Percentiles rank a stretch among this genome's conserved stretches.
These are phyloP conservation scores for Zaprionus lineosus DNA, from an alignment of 2,888 invertebrate genomes.

Conservation along the genomic window DNA sequence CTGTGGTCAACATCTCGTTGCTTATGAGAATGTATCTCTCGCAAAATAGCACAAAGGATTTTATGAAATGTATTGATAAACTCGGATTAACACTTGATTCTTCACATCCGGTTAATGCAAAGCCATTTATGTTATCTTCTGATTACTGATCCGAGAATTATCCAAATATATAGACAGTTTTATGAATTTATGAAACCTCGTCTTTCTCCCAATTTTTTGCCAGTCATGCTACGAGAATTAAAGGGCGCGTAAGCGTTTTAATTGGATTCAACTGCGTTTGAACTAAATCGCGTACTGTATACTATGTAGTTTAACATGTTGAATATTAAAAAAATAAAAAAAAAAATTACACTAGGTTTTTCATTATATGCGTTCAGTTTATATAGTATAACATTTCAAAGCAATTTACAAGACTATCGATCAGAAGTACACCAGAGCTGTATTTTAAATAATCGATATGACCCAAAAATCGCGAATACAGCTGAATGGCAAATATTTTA, in stretches of 20 bases:
- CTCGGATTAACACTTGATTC: constrained; percentile 95
- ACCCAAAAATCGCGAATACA: neutral
- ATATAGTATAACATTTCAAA: constrained; percentile 53
- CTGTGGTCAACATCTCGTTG: constrained; percentile 52
- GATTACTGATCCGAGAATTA: no score
- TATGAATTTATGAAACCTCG: constrained; percentile 97
- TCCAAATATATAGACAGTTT: constrained; percentile 92
- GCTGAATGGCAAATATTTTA: constrained; percentile 1
- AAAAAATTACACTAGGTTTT: constrained; percentile 48
- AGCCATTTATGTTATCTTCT: neutral
- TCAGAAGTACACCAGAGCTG: neutral
- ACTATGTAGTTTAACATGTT: constrained; percentile 41
- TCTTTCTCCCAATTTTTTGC: constrained; percentile 94
- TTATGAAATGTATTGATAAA: constrained; percentile 95
- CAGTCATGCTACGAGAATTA: constrained; percentile 89
- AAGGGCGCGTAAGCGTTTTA: constrained; percentile 4
- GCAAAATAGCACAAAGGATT: constrained; percentile 98
- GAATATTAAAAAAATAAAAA: constrained; percentile 39
- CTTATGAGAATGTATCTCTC: constrained; percentile 94
- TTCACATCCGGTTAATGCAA: constrained; percentile 89
- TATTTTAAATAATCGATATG: neutral
- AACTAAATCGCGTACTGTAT: constrained; percentile 27
- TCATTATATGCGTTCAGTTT: constrained; percentile 33
- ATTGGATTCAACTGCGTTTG: neutral
- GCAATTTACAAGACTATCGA: no score